Evolutionary conservation across 1,140 invertebrate species (phyloP), one percentile per base, ranked within the genome.

Genomic region (Halyomorpha halys): DNA sequence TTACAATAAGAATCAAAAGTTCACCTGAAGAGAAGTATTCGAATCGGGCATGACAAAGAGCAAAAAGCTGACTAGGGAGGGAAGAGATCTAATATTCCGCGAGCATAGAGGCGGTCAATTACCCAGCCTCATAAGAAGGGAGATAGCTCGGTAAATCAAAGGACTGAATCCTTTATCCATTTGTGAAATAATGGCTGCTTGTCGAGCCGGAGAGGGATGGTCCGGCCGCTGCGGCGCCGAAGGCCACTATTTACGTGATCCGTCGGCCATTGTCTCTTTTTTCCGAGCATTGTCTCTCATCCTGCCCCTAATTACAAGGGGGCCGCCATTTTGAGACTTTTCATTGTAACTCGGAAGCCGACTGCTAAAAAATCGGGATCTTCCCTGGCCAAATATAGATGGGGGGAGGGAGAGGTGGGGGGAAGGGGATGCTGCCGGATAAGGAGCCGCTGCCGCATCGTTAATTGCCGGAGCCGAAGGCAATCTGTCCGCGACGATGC

Each of bases 251-350:
- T 49, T 49, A 49, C 47, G 11, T 49, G 11, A 49, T 49, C 47
- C n/a, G 1, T 14, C 47, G 6, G n/a, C 47, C 47, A 49, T 49
- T 49, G 47, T 49, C 47, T 21, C n/a, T 49, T 49, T 49, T 49
- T 49, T 49, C n/a, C n/a, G n/a, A 18, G 47, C 47, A 49, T 49
- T 49, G 47, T 49, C 47, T 49, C 47, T 21, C 21, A 18, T 21
- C 47, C 47, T 19, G n/a, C 47, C 21, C 47, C n/a, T 49, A 49
- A 49, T 49, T 49, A 49, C 47, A 49, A 49, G 47, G 47, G 45
- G 47, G 47, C 47, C 11, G 47, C 47, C 47, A 49, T 49, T 49
- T 49, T 49, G 47, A 49, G 47, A 49, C 47, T 49, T 49, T 49
- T 49, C 47, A 49, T 49, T 49, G 47, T 49, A 21, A 49, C 5